phyloP scores from a whole-genome alignment of 1,140 invertebrate genomes.

The Danaus plexippus region DNA sequence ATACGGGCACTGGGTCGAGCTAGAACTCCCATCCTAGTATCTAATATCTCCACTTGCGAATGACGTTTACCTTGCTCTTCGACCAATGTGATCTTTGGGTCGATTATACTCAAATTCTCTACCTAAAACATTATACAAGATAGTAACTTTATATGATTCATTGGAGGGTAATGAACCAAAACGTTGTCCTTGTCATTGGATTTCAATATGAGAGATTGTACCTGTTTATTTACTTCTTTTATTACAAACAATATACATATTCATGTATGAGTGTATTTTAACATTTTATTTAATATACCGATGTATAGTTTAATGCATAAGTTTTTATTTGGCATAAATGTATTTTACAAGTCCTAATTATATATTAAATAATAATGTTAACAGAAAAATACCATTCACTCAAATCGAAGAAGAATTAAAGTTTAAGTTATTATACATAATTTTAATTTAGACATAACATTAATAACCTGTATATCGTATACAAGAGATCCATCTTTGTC shows the following conservation, averaged over 20 bases:
- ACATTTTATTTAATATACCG: too few relatives aligned
- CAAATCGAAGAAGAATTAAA: too few relatives aligned
- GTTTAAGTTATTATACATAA: slow-evolving; percentile 26
- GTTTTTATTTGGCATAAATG: too few relatives aligned
- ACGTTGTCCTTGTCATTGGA: slow-evolving; percentile 16
- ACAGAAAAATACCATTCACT: too few relatives aligned
- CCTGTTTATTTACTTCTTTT: slow-evolving; percentile 5
- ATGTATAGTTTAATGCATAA: too few relatives aligned
- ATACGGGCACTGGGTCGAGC: slow-evolving; percentile 59
- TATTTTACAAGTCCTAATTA: too few relatives aligned
- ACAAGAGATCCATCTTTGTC: slow-evolving; percentile 81
- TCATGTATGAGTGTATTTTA: too few relatives aligned
- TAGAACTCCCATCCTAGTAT: slow-evolving; percentile 51
- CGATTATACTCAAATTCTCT: slow-evolving; percentile 70
- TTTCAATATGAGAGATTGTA: slow-evolving; percentile 9
- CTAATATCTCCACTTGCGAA: slow-evolving; percentile 80
- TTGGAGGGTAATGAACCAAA: slow-evolving; percentile 16
- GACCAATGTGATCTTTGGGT: slow-evolving; percentile 78
- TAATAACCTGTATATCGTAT: slow-evolving; percentile 77
- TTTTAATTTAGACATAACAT: too few relatives aligned
- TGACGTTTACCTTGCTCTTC: slow-evolving; percentile 79
- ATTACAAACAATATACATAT: slow-evolving; percentile 4
- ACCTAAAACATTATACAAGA: slow-evolving; percentile 46
- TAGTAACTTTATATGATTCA: slow-evolving; percentile 17
- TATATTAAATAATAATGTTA: too few relatives aligned